Evolutionary conservation across 2,888 invertebrate species (phyloP), one percentile per base, ranked within the genome.

Genomic region (Ormyrus rosae): DNA sequence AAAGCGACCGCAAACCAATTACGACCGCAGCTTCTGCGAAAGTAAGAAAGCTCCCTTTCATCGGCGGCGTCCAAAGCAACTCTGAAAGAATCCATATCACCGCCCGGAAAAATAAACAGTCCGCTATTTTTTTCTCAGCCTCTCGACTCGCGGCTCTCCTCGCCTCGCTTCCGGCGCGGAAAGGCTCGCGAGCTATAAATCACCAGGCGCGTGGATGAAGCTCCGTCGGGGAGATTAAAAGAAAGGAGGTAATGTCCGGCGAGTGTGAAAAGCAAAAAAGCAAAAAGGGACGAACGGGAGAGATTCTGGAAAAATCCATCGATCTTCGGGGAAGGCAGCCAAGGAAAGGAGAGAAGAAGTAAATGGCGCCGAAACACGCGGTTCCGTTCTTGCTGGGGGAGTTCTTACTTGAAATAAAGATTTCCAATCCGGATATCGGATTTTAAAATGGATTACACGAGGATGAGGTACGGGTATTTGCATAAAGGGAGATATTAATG

Each of bases 221-320:
- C 55, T 13, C 61, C 11, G 61, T 2, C 50, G 73, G 34, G 11
- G 45, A 51, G 63, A 63, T 76, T 69, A 69, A 69, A 69, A 69
- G 46, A 76, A 69, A 13, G 48, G 48, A 67, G 61, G 13, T 3
- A 34, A 34, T 34, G 34, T 19, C n/a, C 6, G 48, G 45, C 6
- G 55, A 13, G 50, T 5, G 45, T n/a, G 63, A 53, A 13, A 10
- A 58, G 61, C 34, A 45, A 72, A 53, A n/a, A 11, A 58, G 61
- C 34, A 11, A 67, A 67, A n/a, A 13, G 9, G 11, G 45, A 10
- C 10, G n/a, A 48, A 1, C 2, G 34, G 50, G 8, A n/a, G 6
- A 48, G 34, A 67, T 60, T 75, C 74, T 50, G 67, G 65, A 60
- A 75, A 60, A 51, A 51, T 11, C 63, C 63, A 76, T 76, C 48